A percentile compares a stretch with the other conserved stretches of the same genome.
Conservation (phyloP, 2,888 invertebrate genomes). For the Spatulosminthurus flaviceps region DNA sequence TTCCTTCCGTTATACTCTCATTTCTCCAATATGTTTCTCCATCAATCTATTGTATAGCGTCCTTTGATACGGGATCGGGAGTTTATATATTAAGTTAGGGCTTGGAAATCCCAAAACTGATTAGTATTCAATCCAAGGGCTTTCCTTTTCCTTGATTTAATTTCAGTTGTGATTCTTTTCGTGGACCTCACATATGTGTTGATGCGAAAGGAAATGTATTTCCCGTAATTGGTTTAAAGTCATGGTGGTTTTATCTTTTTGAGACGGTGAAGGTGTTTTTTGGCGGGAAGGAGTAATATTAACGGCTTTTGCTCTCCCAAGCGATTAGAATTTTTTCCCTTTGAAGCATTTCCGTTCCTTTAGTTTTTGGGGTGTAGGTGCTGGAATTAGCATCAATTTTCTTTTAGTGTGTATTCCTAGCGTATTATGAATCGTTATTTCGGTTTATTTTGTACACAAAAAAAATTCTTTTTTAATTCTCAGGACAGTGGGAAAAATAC, state of each 20-base stretch:
- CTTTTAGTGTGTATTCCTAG: too few relatives aligned
- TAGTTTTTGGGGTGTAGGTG: background rate
- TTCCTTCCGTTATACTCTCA: conserved; percentile 21
- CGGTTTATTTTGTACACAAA: background rate
- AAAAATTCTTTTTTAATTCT: background rate
- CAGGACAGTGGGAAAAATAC: background rate
- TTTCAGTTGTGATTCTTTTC: background rate
- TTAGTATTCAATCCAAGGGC: conserved; percentile 19
- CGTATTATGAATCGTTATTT: too few relatives aligned
- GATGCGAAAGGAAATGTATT: conserved; percentile 12
- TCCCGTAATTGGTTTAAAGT: background rate
- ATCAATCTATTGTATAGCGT: background rate
- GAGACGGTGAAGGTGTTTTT: background rate
- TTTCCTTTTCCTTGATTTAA: conserved; percentile 24
- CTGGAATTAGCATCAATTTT: conserved; percentile 4
- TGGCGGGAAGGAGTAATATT: conserved; percentile 1
- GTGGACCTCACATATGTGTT: too few relatives aligned
- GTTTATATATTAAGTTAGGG: background rate
- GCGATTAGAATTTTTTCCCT: conserved; percentile 4
- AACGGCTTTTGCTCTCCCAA: background rate
- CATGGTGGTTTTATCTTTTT: background rate
- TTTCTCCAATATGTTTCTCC: background rate
- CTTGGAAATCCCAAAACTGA: background rate
- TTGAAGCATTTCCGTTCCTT: background rate
- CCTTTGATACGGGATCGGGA: background rate